Percentiles rank a stretch among this genome's conserved stretches.
These are phyloP conservation scores for Silurus lanzhouensis DNA, from an alignment of 2,797 vertebrate genomes.

Conservation along the genomic window DNA sequence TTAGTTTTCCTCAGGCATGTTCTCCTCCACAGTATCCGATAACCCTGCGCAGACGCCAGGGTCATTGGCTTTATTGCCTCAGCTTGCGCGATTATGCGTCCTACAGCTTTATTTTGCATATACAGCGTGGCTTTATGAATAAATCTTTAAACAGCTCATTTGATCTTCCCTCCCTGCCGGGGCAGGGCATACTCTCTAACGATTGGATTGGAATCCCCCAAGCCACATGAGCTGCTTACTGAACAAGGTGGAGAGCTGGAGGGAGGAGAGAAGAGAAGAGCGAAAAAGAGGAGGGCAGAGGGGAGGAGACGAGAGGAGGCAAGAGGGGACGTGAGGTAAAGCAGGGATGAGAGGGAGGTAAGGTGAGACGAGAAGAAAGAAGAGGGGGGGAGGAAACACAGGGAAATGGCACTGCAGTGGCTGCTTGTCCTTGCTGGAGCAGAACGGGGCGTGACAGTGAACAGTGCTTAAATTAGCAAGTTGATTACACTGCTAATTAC, in stretches of 20 bases:
- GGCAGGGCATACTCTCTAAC: slow-evolving; percentile 59
- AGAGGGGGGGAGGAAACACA: slow-evolving; percentile 1
- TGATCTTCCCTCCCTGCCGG: slow-evolving; percentile 54
- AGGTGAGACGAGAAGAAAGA: slow-evolving; percentile 19
- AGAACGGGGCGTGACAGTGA: slow-evolving; percentile 66
- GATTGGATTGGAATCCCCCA: slow-evolving; percentile 67
- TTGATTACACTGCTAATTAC: slow-evolving; percentile 86
- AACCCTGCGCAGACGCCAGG: slow-evolving; percentile 29
- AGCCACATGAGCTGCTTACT: slow-evolving; percentile 25
- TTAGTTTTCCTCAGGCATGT: slow-evolving; percentile 37
- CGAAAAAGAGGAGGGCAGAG: slow-evolving; percentile 28
- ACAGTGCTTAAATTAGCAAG: slow-evolving; percentile 76
- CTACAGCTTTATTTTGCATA: slow-evolving; percentile 52
- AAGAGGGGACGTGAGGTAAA: slow-evolving; percentile 11
- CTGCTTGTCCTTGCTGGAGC: slow-evolving; percentile 45
- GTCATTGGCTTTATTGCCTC: slow-evolving; percentile 53
- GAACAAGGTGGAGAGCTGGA: slow-evolving; percentile 41
- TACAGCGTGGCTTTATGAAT: slow-evolving; percentile 64
- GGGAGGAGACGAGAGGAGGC: slow-evolving; percentile 30
- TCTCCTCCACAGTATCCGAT: slow-evolving; percentile 37
- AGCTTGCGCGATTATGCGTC: slow-evolving; percentile 46
- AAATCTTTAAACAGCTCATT: slow-evolving; percentile 72
- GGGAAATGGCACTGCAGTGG: slow-evolving; percentile 12
- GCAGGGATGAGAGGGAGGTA: slow-evolving; percentile 20
- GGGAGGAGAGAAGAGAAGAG: slow-evolving; percentile 53